These are phyloP conservation scores for Ellobius talpinus DNA, from an alignment of 2,113 vertebrate genomes.

Conservation along the genomic window DNA sequence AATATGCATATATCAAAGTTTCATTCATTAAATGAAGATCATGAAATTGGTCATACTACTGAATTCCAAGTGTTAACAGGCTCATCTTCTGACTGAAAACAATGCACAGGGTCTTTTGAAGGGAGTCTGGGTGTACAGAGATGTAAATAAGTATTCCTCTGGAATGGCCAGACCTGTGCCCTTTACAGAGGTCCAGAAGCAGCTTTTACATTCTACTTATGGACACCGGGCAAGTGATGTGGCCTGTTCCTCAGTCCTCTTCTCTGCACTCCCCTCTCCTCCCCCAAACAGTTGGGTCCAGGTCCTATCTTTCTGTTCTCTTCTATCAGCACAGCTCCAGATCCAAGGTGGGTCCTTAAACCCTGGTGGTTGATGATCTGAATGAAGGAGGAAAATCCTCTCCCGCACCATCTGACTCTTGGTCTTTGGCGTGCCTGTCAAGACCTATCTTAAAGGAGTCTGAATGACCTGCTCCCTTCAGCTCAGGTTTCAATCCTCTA, in stretches of 20 bases:
- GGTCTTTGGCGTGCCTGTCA: neutral
- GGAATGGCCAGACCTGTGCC: neutral
- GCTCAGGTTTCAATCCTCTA: neutral
- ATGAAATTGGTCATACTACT: neutral
- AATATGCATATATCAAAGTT: neutral
- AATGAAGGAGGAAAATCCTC: neutral
- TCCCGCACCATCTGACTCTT: no score
- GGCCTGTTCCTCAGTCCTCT: no score
- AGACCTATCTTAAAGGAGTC: neutral
- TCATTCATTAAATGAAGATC: neutral
- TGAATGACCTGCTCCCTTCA: neutral
- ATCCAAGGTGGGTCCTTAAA: rapidly evolving
- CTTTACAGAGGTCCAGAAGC: neutral
- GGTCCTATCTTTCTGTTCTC: neutral
- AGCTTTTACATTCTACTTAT: rapidly evolving
- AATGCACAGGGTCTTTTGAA: neutral
- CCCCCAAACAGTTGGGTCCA: rapidly evolving
- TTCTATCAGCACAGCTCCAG: neutral
- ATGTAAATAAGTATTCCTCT: neutral
- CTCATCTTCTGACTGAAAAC: neutral
- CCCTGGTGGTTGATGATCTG: neutral
- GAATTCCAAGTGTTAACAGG: neutral
- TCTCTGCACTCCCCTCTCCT: neutral
- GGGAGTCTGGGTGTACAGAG: neutral
- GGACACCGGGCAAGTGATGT: neutral